These are phyloP conservation scores for Moxostoma hubbsi DNA, from an alignment of 2,797 vertebrate species.

Conservation along the genomic window DNA sequence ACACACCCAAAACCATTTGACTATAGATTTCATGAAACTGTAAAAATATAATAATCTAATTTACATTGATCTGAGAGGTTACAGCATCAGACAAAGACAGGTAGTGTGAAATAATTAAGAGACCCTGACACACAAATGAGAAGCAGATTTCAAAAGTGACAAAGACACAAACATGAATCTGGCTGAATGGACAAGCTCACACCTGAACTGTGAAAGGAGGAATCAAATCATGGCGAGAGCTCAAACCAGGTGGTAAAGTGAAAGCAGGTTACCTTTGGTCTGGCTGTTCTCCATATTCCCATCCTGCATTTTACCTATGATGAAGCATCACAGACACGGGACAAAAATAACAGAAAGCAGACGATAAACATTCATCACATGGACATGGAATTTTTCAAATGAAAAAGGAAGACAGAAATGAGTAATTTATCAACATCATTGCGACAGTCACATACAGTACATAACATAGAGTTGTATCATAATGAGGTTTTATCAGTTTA, in stretches of 20 bases:
- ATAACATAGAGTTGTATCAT: conserved; percentile 61
- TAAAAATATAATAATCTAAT: not conserved
- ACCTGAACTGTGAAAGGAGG: conserved; percentile 20
- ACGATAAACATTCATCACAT: conserved; percentile 83
- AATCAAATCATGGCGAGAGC: conserved; percentile 53
- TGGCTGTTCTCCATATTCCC: conserved; percentile 99
- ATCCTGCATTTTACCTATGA: conserved; percentile 99
- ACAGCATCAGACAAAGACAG: not conserved
- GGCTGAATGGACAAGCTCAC: conserved; percentile 40
- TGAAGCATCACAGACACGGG: conserved; percentile 94
- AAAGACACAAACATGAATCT: conserved; percentile 49
- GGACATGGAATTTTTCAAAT: conserved; percentile 74
- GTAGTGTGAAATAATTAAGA: conserved; percentile 25
- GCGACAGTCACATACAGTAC: conserved; percentile 74
- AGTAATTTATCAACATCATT: conserved; percentile 78
- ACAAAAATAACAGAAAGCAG: conserved; percentile 85
- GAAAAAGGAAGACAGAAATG: conserved; percentile 80
- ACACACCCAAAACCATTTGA: not conserved
- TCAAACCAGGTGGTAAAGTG: conserved; percentile 70
- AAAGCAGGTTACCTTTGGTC: conserved; percentile 98
- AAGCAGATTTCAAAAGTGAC: conserved; percentile 25
- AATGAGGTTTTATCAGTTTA: conserved; percentile 47
- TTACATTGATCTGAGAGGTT: not conserved
- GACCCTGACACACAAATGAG: conserved; percentile 40
- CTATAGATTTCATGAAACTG: not conserved